Evolutionary conservation across 2,888 invertebrate genomes (phyloP).

Genomic region (Cerastoderma edule): DNA sequence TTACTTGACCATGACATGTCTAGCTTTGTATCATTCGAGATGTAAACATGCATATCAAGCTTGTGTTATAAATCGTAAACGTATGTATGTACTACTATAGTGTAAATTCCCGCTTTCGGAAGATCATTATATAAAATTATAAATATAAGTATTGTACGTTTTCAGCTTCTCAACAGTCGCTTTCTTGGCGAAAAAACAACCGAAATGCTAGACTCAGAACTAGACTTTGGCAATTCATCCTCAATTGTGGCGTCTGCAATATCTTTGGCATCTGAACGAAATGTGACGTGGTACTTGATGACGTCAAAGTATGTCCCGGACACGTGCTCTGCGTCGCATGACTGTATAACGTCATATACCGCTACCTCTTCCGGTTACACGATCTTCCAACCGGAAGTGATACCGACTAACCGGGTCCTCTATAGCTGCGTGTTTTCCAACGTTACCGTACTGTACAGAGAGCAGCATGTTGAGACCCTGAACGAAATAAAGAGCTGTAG

Average conservation of each 20-base stretch:
- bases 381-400: neutral
- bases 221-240: constrained; percentile 36
- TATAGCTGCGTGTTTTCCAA: constrained; percentile 43
- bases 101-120: no score
- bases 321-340: constrained; percentile 2
- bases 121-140: no score
- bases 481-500: constrained; percentile 35
- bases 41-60: no score
- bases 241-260: constrained; percentile 30
- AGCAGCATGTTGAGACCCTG: constrained; percentile 28
- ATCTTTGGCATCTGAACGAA: constrained; percentile 24
- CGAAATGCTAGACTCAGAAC: constrained; percentile 29
- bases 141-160: no score
- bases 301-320: constrained; percentile 19
- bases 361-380: constrained; percentile 15
- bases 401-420: constrained; percentile 17
- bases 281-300: constrained; percentile 47
- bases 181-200: constrained; percentile 25
- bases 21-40: no score
- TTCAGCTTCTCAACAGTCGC: constrained; percentile 39
- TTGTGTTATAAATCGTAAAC: no score
- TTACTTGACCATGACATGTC: no score
- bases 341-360: constrained; percentile 25
- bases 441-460: constrained; percentile 8
- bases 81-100: no score